phyloP scores from a whole-genome alignment of 2,797 vertebrate genomes.

The Trematomus bernacchii region DNA sequence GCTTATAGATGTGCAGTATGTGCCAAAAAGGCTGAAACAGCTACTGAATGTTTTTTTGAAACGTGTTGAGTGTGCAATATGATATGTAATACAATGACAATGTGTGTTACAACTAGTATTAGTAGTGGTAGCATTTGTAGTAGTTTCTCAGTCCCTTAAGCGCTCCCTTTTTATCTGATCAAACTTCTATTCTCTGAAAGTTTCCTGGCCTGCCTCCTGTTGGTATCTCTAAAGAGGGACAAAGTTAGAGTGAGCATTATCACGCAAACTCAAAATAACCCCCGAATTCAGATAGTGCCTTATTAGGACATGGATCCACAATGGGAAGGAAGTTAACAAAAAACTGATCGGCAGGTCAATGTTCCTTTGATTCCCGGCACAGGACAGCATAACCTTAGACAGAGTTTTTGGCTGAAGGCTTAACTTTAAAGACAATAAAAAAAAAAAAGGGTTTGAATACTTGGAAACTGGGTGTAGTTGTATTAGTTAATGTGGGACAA shows the following conservation, averaged over 20 bases:
- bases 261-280: slow-evolving; percentile 96
- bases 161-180: slow-evolving; percentile 68
- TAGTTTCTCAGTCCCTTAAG: slow-evolving; percentile 28
- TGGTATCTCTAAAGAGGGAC: slow-evolving; percentile 81
- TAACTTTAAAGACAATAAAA: slow-evolving; percentile 43
- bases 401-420: slow-evolving; percentile 36
- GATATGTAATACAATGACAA: not conserved
- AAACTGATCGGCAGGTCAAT: slow-evolving; percentile 90
- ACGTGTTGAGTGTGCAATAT: not conserved
- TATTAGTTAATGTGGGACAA: slow-evolving; percentile 39
- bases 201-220: slow-evolving; percentile 73
- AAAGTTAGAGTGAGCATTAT: slow-evolving; percentile 88
- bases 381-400: slow-evolving; percentile 77
- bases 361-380: slow-evolving; percentile 80
- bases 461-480: slow-evolving; percentile 30
- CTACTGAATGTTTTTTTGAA: not conserved
- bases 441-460: slow-evolving; percentile 34
- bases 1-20: not conserved
- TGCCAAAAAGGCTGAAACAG: slow-evolving; percentile 7
- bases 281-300: slow-evolving; percentile 93
- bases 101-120: not conserved
- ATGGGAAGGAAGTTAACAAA: slow-evolving; percentile 88
- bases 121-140: too few species aligned
- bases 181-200: slow-evolving; percentile 62
- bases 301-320: slow-evolving; percentile 95